Conservation (phyloP, 2,888 invertebrate genomes). For the Galeruca laticollis region DNA sequence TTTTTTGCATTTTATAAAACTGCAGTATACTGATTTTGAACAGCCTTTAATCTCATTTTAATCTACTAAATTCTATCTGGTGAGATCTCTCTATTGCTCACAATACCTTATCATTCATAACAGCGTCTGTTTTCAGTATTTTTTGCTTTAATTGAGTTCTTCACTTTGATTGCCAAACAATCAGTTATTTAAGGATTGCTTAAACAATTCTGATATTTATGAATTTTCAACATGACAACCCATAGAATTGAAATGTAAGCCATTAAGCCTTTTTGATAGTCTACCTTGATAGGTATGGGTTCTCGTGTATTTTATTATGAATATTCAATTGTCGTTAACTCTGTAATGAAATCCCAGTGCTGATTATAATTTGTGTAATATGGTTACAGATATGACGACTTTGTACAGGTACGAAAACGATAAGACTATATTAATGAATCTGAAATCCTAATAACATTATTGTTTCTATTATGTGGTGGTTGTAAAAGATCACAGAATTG, state of each 20-base stretch:
- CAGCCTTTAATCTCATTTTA: too few species aligned
- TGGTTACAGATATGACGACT: constrained; percentile 40
- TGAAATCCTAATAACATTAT: constrained; percentile 47
- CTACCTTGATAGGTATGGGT: neutral
- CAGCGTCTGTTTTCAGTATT: too few species aligned
- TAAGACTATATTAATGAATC: constrained; percentile 41
- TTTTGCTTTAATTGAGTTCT: too few species aligned
- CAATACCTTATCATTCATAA: too few species aligned
- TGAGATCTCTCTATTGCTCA: too few species aligned
- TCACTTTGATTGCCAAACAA: neutral
- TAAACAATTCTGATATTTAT: too few species aligned
- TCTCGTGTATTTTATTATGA: neutral
- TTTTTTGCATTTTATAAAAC: too few species aligned
- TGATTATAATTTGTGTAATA: constrained; percentile 29
- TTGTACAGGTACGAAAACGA: constrained; percentile 47
- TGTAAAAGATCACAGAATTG: constrained; percentile 87
- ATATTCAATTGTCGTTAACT: neutral
- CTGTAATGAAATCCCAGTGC: constrained; percentile 14
- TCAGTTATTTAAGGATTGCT: neutral
- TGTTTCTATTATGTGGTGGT: constrained; percentile 68
- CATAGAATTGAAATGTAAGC: neutral
- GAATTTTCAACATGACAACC: neutral
- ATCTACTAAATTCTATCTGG: too few species aligned
- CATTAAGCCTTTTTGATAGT: neutral
- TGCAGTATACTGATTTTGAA: too few species aligned